Evolutionary conservation across 2,888 invertebrate species (phyloP).

Genomic region (Eueremaeus valkanovi): DNA sequence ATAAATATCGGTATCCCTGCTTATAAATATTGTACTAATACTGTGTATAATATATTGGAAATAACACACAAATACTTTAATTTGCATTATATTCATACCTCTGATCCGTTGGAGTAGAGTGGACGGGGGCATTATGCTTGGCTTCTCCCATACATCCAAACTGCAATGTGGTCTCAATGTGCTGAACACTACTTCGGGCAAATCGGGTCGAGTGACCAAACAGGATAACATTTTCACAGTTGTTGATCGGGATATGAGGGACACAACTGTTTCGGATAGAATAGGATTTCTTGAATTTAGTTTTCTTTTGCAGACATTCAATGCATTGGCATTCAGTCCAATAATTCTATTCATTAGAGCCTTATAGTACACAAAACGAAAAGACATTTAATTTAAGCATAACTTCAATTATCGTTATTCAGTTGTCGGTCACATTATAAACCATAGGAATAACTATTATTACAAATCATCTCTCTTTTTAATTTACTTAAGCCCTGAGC

Average conservation of each 20-base stretch:
- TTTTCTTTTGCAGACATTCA: neutral
- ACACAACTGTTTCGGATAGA: neutral
- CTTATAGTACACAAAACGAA: neutral
- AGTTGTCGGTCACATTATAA: neutral
- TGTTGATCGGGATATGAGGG: neutral
- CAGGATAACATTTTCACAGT: slow-evolving; percentile 28
- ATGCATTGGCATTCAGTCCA: neutral
- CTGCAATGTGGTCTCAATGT: slow-evolving; percentile 56
- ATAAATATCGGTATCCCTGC: no score
- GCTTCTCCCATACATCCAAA: slow-evolving; percentile 49
- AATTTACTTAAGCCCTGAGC: no score
- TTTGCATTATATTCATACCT: no score
- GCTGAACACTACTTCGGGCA: slow-evolving; percentile 62
- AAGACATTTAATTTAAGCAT: neutral
- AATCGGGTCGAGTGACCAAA: slow-evolving; percentile 63
- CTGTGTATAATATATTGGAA: no score
- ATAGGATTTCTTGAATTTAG: slow-evolving; percentile 14
- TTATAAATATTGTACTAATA: no score
- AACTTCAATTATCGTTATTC: neutral
- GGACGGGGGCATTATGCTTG: slow-evolving; percentile 62
- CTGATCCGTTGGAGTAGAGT: no score
- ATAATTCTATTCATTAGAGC: slow-evolving; percentile 6
- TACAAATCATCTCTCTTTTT: neutral
- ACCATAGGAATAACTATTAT: neutral
- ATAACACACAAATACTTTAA: no score